A percentile compares a stretch with the other conserved stretches of the same genome.
Evolutionary conservation across 64 coral and sea anemone species (phyloP).

Genomic region (Montipora cactus): DNA sequence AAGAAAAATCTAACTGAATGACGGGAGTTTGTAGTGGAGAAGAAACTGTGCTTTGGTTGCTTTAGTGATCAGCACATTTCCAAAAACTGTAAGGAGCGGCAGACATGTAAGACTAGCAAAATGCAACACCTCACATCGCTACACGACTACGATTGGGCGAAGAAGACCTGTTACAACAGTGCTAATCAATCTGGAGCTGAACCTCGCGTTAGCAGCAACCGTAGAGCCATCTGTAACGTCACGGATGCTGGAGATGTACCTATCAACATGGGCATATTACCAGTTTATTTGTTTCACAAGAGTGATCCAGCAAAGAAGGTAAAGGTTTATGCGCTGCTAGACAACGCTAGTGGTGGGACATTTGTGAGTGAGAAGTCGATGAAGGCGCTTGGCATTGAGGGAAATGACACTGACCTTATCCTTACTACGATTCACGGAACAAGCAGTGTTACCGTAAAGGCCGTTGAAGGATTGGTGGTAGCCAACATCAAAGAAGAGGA

Average conservation of each 20-base stretch:
- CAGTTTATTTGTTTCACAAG: constrained; percentile 63
- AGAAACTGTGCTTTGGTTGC: constrained; percentile 54
- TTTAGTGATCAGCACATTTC: constrained; percentile 31
- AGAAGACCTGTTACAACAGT: not conserved
- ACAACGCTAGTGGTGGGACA: constrained; percentile 77
- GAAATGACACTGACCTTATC: constrained; percentile 57
- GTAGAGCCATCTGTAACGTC: constrained; percentile 2
- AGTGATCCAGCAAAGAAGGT: constrained; percentile 46
- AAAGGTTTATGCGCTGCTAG: constrained; percentile 56
- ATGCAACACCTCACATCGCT: constrained; percentile 75
- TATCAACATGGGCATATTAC: constrained; percentile 57
- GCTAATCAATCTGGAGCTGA: not conserved
- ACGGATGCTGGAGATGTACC: constrained; percentile 62
- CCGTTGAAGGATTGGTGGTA: constrained; percentile 26
- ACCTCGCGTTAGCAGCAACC: constrained; percentile 20
- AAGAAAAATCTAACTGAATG: too few species aligned
- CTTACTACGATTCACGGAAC: constrained; percentile 75
- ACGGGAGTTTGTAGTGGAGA: constrained; percentile 15
- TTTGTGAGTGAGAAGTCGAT: constrained; percentile 58
- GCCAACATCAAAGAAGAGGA: too few species aligned
- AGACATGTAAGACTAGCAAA: constrained; percentile 57
- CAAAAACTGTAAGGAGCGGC: constrained; percentile 47
- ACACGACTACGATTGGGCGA: constrained; percentile 37
- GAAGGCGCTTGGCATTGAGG: constrained; percentile 44
- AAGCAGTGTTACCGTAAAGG: constrained; percentile 34